Base-by-base conservation (phyloP, 2,113 vertebrate genomes). In the Cathartes aura region DNA sequence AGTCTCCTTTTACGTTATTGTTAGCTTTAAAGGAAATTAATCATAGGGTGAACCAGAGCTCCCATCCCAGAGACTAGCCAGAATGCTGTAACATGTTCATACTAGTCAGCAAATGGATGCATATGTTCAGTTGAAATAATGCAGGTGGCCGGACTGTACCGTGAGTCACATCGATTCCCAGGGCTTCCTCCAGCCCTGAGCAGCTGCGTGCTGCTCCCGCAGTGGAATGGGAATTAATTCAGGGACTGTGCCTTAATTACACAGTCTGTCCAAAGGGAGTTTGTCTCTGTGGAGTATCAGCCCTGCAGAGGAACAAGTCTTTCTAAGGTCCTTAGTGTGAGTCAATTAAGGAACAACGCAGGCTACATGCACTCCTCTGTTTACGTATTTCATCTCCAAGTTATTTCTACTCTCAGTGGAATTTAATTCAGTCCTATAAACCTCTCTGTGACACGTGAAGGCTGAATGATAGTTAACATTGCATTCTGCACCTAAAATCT, bases 21-120 rank as follows among this genome's bases (percentile, higher is more conserved):
- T 91, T 84, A 91, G 76, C 29, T 94, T 92, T 89, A 78, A 88
- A 82, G 76, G 81, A 71, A 92, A 92, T 95, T 82, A 94, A 92
- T 92, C 72, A 70, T 5, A 16, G 83, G 80, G 72, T 45, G 67
- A 94, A 78, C 50, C 72, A 73, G 91, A 81, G 67, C 75, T 94
- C 50, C 80, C 43, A 50, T 6, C 47, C 32, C 89, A 86, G 89
- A 34, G 59, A 15, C 24, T 2, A 63, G 76, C 20, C 63, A 52
- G 81, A 29, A 42, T 14, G 76, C 87, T 78, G 94, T 78, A 38
- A 59, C 30, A 0, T 24, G 83, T 87, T 70, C 87, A 80, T 50
- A 34, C 40, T 32, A n/a, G 20, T 32, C 70, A 64, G 94, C 84
- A 82, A 79, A 63, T 0, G 80, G 86, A 27, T 40, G 84, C 36